Evolutionary conservation across 2,888 invertebrate species (phyloP).

Genomic region (Hyles lineata): DNA sequence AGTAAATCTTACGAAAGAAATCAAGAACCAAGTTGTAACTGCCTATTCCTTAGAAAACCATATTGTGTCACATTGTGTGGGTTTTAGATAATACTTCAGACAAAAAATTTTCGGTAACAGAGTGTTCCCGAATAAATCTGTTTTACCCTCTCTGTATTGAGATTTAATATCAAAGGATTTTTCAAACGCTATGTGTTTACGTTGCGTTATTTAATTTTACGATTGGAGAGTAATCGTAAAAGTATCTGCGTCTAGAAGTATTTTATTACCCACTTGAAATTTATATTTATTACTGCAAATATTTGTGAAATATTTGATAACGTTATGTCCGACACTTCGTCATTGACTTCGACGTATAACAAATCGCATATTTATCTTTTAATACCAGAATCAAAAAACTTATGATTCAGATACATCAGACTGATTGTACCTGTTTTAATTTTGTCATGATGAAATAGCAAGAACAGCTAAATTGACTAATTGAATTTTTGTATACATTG

Average conservation of each 20-base stretch:
- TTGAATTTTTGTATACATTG: no score
- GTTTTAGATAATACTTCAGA: neutral
- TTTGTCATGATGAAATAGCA: no score
- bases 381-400: neutral
- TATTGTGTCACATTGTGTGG: neutral
- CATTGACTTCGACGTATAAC: neutral
- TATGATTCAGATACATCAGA: no score
- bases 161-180: constrained; percentile 33
- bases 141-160: neutral
- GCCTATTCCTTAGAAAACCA: no score
- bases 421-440: no score
- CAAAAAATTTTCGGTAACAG: neutral
- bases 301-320: constrained; percentile 6
- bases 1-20: no score
- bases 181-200: constrained; percentile 46
- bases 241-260: constrained; percentile 40
- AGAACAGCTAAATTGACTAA: no score
- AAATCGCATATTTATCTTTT: neutral
- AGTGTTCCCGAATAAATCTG: neutral
- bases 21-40: no score
- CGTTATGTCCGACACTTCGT: neutral
- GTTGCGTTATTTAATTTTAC: constrained; percentile 51
- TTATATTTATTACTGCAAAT: constrained; percentile 14
- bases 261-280: constrained; percentile 18
- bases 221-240: constrained; percentile 50